Conservation (phyloP, 2,888 invertebrate genomes). For the Leucoptera coffeella region DNA sequence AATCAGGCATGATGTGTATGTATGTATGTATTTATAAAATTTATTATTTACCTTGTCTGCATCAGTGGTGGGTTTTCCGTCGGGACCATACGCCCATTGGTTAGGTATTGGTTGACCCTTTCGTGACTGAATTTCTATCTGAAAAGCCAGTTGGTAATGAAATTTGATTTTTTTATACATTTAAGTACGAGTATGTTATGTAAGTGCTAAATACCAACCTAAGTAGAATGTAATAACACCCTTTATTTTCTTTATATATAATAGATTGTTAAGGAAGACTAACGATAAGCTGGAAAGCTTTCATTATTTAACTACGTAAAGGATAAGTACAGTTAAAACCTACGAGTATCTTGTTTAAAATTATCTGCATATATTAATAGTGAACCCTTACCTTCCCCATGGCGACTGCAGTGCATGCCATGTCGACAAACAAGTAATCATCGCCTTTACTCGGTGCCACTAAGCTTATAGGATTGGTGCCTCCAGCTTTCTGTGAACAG, state of each 20-base stretch:
- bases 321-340: background rate
- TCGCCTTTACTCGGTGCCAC: conserved; percentile 64
- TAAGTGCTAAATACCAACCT: too few relatives aligned
- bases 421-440: conserved; percentile 80
- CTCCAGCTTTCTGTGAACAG: conserved; percentile 57
- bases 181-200: too few relatives aligned
- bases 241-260: too few relatives aligned
- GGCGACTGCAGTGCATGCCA: conserved; percentile 92
- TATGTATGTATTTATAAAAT: too few relatives aligned
- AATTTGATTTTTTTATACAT: too few relatives aligned
- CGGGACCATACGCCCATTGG: conserved; percentile 77
- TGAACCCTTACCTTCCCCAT: conserved; percentile 70
- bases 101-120: conserved; percentile 70
- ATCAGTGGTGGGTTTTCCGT: conserved; percentile 60
- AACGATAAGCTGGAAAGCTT: too few relatives aligned
- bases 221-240: too few relatives aligned
- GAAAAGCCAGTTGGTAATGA: too few relatives aligned
- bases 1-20: too few relatives aligned
- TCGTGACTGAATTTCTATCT: conserved; percentile 77
- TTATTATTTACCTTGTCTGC: conserved; percentile 40
- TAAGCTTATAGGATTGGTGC: conserved; percentile 86
- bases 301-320: background rate
- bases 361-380: background rate
- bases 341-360: background rate
- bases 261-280: too few relatives aligned